phyloP scores from a whole-genome alignment of 2,888 invertebrate genomes.

The Caenorhabditis panamensis region DNA sequence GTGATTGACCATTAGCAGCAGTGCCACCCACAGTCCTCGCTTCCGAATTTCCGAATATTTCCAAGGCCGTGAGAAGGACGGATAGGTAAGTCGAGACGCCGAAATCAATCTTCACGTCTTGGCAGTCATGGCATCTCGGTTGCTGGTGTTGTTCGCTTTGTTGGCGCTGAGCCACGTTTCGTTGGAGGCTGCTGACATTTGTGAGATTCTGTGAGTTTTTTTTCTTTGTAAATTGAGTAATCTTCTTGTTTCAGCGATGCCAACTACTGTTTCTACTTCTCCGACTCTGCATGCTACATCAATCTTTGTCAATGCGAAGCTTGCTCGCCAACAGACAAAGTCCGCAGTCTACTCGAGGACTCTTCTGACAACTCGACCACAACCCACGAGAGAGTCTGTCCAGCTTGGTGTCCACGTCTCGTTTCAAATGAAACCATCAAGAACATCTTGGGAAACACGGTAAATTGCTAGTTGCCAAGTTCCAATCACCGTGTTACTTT shows the following conservation, averaged over 20 bases:
- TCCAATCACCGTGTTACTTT: neutral
- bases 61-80: constrained; percentile 18
- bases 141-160: constrained; percentile 5
- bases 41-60: constrained; percentile 24
- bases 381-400: constrained; percentile 31
- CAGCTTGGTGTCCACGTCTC: constrained; percentile 54
- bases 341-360: constrained; percentile 20
- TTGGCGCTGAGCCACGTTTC: constrained; percentile 3
- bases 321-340: constrained; percentile 33
- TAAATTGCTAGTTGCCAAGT: no score
- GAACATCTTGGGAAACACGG: constrained; percentile 31
- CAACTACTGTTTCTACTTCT: constrained; percentile 68
- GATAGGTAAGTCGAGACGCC: neutral
- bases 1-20: constrained; percentile 34
- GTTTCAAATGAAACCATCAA: constrained; percentile 46
- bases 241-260: constrained; percentile 54
- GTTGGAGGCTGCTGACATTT: constrained; percentile 38
- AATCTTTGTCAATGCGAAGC: constrained; percentile 62
- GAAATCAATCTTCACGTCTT: neutral
- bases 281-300: constrained; percentile 61
- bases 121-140: constrained; percentile 16
- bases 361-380: constrained; percentile 16
- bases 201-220: constrained; percentile 43
- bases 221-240: neutral
- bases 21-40: constrained; percentile 10